Percentiles rank a stretch among this genome's conserved stretches.
Evolutionary conservation across 2,888 invertebrate species (phyloP).

Genomic region (Lypha dubia): DNA sequence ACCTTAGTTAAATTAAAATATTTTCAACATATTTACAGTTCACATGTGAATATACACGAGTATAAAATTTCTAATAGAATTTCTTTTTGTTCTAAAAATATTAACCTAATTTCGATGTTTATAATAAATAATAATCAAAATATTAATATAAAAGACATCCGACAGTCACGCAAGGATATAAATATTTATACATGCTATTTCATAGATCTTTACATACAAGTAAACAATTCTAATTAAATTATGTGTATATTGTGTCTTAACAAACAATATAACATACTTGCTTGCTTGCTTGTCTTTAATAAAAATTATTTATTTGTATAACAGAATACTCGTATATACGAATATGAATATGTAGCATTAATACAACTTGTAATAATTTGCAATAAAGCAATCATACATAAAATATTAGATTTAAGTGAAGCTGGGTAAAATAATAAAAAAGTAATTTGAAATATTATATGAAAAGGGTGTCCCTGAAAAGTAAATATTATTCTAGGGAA

Average conservation of each 20-base stretch:
- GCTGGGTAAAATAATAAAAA: neutral
- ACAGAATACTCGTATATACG: too few relatives aligned
- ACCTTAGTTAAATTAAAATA: neutral
- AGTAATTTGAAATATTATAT: neutral
- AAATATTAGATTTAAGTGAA: slow-evolving; percentile 6
- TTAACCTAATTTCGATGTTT: slow-evolving; percentile 24
- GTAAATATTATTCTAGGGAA: too few relatives aligned
- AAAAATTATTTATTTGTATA: slow-evolving; percentile 52
- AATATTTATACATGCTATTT: slow-evolving; percentile 15
- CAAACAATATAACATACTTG: slow-evolving; percentile 63
- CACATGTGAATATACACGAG: neutral
- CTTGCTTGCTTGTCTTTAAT: slow-evolving; percentile 33
- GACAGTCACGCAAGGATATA: neutral
- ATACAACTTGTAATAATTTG: slow-evolving; percentile 11
- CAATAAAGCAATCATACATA: slow-evolving; percentile 9
- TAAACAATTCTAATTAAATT: slow-evolving; percentile 55
- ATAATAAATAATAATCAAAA: slow-evolving; percentile 8
- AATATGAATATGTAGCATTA: neutral
- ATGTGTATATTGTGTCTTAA: slow-evolving; percentile 54
- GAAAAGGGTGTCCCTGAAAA: neutral
- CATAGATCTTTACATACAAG: neutral
- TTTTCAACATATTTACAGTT: neutral
- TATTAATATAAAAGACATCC: neutral
- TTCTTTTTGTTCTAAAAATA: neutral
- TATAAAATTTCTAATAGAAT: neutral